Base-by-base conservation (phyloP, 2,888 invertebrate species). In the Hypercompe scribonia region DNA sequence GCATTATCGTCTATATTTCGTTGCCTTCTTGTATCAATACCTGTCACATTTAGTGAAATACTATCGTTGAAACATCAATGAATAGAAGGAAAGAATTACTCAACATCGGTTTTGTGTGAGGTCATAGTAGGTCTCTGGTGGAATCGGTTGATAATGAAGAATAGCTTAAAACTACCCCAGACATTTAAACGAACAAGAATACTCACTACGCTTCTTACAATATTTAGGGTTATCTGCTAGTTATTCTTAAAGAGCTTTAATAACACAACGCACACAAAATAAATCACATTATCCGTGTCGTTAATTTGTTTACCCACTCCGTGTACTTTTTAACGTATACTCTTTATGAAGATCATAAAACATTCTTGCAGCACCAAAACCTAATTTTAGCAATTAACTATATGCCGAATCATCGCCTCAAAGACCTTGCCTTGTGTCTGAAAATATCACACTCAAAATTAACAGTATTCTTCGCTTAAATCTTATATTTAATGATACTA, bases 361-460 rank as follows among this genome's bases (percentile, higher is more conserved):
- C 58, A 28, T 54, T 54, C 50, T 58, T 28, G 15, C 11, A 58
- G 13, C 28, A 58, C 13, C 61, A 66, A 11, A 66, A 46, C 8
- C 42, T 64, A 33, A 28, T 64, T 64, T 70, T 50, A 31, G 36
- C 34, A 36, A 39, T 13, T 5, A 36, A 39, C 7, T 5, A 65
- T 36, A 65, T 42, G 42, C 33, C 21, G 65, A 34, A 28, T 65
- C 50, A 70, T 34, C 18, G 64, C 33, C 69, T n/a, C 42, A n/a
- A 50, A 34, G 15, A 15, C n/a, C 50, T 69, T 63, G 24, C 58
- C 31, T 66, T 66, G 71, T 71, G 58, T 54, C 65, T 65, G 46
- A 46, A 58, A 65, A 71, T 71, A 71, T 33, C 64, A 28, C 28
- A 28, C 46, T 50, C 36, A 36, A 65, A 54, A 21, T 65, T 58